Base-by-base conservation (phyloP, 2,113 vertebrate species). In the Alligator sinensis region DNA sequence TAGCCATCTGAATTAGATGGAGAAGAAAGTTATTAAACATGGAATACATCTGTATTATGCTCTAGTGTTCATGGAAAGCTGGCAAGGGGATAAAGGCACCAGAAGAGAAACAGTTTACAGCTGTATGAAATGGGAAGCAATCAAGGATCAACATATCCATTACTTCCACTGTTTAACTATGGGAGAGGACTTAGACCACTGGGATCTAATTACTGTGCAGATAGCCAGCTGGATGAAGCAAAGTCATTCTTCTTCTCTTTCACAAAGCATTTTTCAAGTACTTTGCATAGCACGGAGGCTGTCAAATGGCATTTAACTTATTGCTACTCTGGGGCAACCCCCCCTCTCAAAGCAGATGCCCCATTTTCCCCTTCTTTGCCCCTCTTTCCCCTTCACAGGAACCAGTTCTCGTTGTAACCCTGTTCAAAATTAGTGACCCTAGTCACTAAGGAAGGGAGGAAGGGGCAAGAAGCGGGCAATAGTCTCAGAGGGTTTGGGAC, bases 61-160 rank as follows among this genome's bases (percentile, higher is more conserved):
- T 12, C 57, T 30, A 60, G 38, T 58, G 59, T 38, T 87, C 93
- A 80, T 84, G 86, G 77, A 95, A 93, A 90, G 16, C 60, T 80
- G 88, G 86, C 88, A 63, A 84, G 86, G 84, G 88, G 9, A 47
- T 17, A 75, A 90, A 70, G 82, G 77, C 59, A 88, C 58, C 10
- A 83, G 63, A 93, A 83, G 60, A 83, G 25, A 90, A 92, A 79
- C 60, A 93, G 76, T 28, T 38, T 88, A 28, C 79, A 93, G 54
- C 11, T 63, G n/a, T 74, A 78, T 2, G 16, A 89, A 94, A 83
- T 11, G 72, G 30, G 84, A 95, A 92, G 63, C 11, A 88, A 92
- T 84, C 76, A 91, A 54, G 17, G 30, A 30, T 83, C 74, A 83
- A 58, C 18, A 72, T 85, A 60, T 59, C 28, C 25, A 70, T 88